Evolutionary conservation across 1,140 invertebrate genomes (phyloP).

Genomic region (Tyrophagus putrescentiae): DNA sequence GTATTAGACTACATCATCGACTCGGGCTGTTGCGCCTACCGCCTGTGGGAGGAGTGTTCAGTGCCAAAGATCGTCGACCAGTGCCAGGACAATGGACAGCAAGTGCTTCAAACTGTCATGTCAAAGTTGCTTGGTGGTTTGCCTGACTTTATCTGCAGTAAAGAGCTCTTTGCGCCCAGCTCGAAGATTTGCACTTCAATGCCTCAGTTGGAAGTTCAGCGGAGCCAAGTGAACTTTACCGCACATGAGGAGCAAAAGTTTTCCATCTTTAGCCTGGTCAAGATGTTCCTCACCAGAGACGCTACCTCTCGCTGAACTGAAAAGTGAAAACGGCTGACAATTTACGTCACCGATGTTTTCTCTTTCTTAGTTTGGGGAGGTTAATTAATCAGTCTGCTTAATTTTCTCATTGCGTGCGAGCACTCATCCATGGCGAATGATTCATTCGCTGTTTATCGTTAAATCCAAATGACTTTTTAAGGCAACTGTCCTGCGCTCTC

Average conservation of each 20-base stretch:
- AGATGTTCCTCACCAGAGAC: slow-evolving; percentile 2
- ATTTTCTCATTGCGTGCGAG: too few relatives aligned
- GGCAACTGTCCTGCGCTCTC: too few relatives aligned
- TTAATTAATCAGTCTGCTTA: too few relatives aligned
- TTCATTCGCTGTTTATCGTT: too few relatives aligned
- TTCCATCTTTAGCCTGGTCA: slow-evolving; percentile 3
- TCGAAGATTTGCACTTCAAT: not conserved
- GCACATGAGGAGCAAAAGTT: slow-evolving; percentile 7
- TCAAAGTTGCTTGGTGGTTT: slow-evolving; percentile 2
- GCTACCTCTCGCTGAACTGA: too few relatives aligned
- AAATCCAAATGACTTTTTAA: too few relatives aligned
- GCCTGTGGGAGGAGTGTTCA: slow-evolving; percentile 9
- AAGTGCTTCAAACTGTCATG: not conserved
- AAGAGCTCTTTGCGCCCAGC: not conserved
- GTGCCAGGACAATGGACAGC: not conserved
- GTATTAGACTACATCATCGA: not conserved
- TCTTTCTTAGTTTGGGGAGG: too few relatives aligned
- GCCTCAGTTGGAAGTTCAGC: slow-evolving; percentile 1
- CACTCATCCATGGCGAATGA: too few relatives aligned
- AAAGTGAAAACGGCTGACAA: too few relatives aligned
- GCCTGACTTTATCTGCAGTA: not conserved
- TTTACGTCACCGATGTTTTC: too few relatives aligned
- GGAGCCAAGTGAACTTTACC: not conserved
- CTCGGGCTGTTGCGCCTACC: slow-evolving; percentile 11
- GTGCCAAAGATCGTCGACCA: not conserved